These are phyloP conservation scores for Varecia variegata DNA, from an alignment of 2,797 vertebrate genomes.

Conservation along the genomic window DNA sequence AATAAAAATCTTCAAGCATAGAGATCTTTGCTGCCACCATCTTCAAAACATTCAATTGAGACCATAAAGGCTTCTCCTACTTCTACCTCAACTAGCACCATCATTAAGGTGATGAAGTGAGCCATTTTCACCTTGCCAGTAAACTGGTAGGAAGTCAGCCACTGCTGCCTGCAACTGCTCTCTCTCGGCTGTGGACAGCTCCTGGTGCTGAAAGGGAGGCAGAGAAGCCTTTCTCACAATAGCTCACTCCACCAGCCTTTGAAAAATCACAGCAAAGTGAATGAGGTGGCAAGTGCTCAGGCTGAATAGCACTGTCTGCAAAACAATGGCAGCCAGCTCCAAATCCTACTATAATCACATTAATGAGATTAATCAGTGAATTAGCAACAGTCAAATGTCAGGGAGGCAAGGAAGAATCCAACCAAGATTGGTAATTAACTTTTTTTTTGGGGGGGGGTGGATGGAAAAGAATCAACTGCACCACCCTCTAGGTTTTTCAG, in stretches of 20 bases:
- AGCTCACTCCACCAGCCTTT: conserved; percentile 76
- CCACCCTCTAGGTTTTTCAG: conserved; percentile 57
- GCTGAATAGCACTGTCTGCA: conserved; percentile 82
- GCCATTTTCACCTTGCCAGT: conserved; percentile 67
- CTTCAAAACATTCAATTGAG: conserved; percentile 61
- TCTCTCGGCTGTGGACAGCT: conserved; percentile 85
- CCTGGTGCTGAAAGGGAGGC: conserved; percentile 88
- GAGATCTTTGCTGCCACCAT: conserved; percentile 55
- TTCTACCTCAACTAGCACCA: conserved; percentile 51
- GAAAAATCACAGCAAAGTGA: conserved; percentile 74
- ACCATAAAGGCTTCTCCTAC: conserved; percentile 51
- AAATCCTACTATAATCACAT: conserved; percentile 90
- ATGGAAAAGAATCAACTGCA: background rate
- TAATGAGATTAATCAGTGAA: conserved; percentile 94
- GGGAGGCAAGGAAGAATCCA: conserved; percentile 85
- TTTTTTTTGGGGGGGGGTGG: background rate
- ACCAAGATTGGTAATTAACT: conserved; percentile 89
- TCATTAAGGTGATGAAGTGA: conserved; percentile 70
- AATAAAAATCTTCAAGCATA: background rate
- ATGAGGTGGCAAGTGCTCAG: conserved; percentile 73
- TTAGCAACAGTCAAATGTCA: conserved; percentile 91
- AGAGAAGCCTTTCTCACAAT: conserved; percentile 62
- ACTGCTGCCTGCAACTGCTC: conserved; percentile 60
- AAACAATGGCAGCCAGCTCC: conserved; percentile 88
- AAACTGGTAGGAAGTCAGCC: conserved; percentile 68